Evolutionary conservation across 2,888 invertebrate genomes (phyloP).

Genomic region (Teleogryllus oceanicus): DNA sequence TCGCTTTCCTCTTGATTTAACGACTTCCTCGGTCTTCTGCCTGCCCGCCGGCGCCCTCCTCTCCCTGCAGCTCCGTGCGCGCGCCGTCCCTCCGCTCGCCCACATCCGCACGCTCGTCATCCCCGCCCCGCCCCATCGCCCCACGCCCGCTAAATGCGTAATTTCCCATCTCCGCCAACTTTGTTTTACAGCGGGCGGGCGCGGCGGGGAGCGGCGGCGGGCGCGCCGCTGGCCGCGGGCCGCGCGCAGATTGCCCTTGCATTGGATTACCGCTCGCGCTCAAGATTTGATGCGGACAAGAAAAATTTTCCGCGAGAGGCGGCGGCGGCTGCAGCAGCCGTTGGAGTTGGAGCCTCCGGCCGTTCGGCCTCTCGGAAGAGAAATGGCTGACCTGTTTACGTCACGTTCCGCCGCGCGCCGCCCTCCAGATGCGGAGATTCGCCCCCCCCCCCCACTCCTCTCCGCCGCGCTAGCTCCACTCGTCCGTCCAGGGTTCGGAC

Average conservation of each 20-base stretch:
- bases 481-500: no score
- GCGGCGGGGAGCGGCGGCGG: not conserved
- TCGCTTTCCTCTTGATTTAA: no score
- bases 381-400: not conserved
- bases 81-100: not conserved
- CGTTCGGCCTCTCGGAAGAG: not conserved
- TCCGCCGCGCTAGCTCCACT: no score
- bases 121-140: not conserved
- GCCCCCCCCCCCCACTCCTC: no score
- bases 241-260: not conserved
- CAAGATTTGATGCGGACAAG: slow-evolving; percentile 18
- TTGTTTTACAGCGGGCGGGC: not conserved
- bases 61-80: not conserved
- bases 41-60: no score
- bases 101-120: not conserved
- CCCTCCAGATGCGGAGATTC: not conserved
- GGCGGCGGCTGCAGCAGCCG: not conserved
- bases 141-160: not conserved
- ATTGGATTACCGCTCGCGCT: slow-evolving; percentile 18
- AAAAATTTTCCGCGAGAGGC: not conserved
- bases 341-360: not conserved
- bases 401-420: not conserved
- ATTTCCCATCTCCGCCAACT: not conserved
- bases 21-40: no score
- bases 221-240: not conserved